Base-by-base conservation (phyloP, 2,113 vertebrate genomes). In the Brachypodius melanocephalos region DNA sequence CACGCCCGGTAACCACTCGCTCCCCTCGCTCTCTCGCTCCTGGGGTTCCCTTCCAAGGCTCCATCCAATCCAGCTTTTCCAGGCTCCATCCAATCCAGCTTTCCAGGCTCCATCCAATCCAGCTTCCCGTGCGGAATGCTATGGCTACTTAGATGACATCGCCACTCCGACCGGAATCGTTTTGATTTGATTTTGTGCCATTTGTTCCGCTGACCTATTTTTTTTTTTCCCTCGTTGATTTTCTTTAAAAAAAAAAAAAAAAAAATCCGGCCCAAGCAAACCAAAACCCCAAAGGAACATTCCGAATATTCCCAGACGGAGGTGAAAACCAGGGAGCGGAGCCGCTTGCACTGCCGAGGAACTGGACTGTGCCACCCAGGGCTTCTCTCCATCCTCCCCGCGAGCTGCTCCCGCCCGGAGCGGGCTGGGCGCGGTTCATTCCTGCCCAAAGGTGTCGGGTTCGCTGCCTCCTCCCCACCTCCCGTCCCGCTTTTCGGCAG, bases 311-410 rank as follows among this genome's bases (percentile, higher is more conserved):
- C 62, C 77, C 16, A 1, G 32, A 8, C 2, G 4, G 46, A 87
- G 15, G 71, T 94, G 66, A 66, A 72, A 72, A 79, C 89, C 92
- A 52, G 80, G 80, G 75, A 90, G 91, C 75, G 28, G 75, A 80
- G 63, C 61, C 26, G 20, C 75, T 88, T 85, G 91, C 83, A 24
- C 94, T 85, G 92, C 94, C 52, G 57, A 97, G 90, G 97, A 98
- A 97, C 97, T 97, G 96, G 96, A 97, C 98, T 98, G 97, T 98
- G 98, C 98, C 98, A 97, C 90, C 97, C 97, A 90, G 97, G 97
- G 96, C 96, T 96, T 68, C 95, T 94, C 76, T 86, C 75, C 87
- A 19, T 90, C 91, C 66, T 89, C 72, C 95, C 96, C 87, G 43
- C 93, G 52, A 95, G 82, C 88, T 76, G 85, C 84, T 66, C 42